Conservation (phyloP, 2,113 vertebrate species). For the Kryptolebias marmoratus region DNA sequence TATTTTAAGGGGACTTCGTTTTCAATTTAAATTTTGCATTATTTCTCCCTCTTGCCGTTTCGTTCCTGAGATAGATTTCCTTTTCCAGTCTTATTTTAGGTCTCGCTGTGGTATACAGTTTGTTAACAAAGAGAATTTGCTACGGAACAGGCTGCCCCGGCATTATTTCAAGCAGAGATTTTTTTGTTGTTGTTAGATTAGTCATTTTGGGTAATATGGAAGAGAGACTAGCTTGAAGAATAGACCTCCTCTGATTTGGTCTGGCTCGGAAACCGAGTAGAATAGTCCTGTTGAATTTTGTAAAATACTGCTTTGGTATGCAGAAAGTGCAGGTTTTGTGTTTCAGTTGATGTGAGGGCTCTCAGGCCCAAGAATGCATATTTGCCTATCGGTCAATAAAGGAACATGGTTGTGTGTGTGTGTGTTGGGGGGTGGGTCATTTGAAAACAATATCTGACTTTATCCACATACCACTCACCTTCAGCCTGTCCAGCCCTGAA, state of each 20-base stretch:
- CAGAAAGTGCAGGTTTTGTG: constrained; percentile 72
- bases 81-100: constrained; percentile 43
- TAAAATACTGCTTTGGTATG: constrained; percentile 70
- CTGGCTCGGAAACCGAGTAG: constrained; percentile 44
- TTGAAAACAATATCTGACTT: constrained; percentile 78
- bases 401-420: constrained; percentile 66
- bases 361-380: constrained; percentile 73
- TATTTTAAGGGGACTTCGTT: constrained; percentile 46
- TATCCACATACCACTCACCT: constrained; percentile 75
- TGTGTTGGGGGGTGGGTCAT: constrained; percentile 46
- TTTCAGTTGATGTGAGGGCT: constrained; percentile 74
- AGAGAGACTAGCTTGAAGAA: constrained; percentile 48
- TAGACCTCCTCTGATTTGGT: constrained; percentile 50
- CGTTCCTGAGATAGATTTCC: constrained; percentile 56
- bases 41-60: constrained; percentile 37
- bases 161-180: constrained; percentile 33
- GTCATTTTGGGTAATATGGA: constrained; percentile 48
- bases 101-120: constrained; percentile 39
- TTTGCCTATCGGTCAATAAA: constrained; percentile 74
- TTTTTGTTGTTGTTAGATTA: constrained; percentile 49
- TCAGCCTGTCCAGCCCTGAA: constrained; percentile 53
- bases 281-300: constrained; percentile 64
- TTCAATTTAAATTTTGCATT: constrained; percentile 47
- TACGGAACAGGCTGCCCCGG: constrained; percentile 19
- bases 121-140: constrained; percentile 47